Evolutionary conservation across 1,140 invertebrate genomes (phyloP).

Genomic region (Drosophila biarmipes): DNA sequence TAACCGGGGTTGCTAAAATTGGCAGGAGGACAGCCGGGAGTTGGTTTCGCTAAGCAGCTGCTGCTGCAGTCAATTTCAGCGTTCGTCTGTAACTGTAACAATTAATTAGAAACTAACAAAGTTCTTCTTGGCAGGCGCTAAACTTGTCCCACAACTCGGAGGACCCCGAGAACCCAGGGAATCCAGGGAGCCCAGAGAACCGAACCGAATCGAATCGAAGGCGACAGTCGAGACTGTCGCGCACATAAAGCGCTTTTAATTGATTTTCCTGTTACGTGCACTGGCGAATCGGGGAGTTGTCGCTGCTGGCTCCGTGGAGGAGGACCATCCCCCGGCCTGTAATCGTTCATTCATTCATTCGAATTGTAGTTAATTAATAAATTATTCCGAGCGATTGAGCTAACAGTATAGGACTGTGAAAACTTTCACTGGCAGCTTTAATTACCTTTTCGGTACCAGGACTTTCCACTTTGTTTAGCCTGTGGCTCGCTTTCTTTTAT

Average conservation of each 20-base stretch:
- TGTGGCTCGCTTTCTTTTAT: conserved; percentile 14
- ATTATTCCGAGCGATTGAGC: conserved; percentile 80
- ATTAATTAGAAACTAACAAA: conserved; percentile 83
- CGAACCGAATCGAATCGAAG: conserved; percentile 37
- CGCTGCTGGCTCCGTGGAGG: conserved; percentile 3
- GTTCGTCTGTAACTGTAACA: conserved; percentile 73
- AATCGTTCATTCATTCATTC: conserved; percentile 82
- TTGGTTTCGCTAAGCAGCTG: conserved; percentile 28
- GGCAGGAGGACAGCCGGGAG: conserved; percentile 16
- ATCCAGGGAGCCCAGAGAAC: conserved; percentile 3
- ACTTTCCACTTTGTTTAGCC: conserved; percentile 44
- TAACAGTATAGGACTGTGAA: conserved; percentile 63
- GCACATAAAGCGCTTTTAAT: conserved; percentile 81
- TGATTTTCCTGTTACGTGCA: conserved; percentile 80
- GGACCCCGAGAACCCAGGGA: conserved; percentile 9
- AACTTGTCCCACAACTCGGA: conserved; percentile 57
- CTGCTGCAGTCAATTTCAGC: conserved; percentile 47
- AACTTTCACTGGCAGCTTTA: conserved; percentile 63
- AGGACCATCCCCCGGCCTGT: conserved; percentile 14
- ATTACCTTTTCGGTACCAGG: conserved; percentile 37
- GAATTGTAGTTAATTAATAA: conserved; percentile 83
- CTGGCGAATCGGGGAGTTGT: conserved; percentile 52
- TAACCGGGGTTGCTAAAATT: conserved; percentile 61
- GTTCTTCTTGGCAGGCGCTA: conserved; percentile 77
- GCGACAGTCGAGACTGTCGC: conserved; percentile 68